Percentiles rank a stretch among this genome's conserved stretches.
These are phyloP conservation scores for Drosophila lacertosa DNA, from an alignment of 1,140 invertebrate genomes.

Conservation along the genomic window DNA sequence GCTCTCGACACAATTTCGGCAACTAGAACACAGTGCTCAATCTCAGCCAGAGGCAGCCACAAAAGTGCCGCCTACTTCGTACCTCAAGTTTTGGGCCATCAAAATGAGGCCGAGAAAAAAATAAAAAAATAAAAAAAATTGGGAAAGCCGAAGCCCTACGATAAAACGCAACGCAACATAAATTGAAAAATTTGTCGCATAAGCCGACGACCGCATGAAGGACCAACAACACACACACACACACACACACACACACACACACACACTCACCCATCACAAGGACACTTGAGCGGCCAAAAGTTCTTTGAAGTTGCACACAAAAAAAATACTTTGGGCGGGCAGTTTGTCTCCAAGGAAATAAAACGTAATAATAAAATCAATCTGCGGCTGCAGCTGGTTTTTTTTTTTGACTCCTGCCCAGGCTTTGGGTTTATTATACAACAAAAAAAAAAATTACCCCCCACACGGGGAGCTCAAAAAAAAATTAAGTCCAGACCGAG, in stretches of 20 bases:
- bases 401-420: background rate
- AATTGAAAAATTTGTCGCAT: conserved; percentile 74
- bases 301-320: conserved; percentile 73
- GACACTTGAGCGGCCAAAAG: conserved; percentile 68
- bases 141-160: conserved; percentile 57
- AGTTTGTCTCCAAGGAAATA: conserved; percentile 83
- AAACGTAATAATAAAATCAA: conserved; percentile 77
- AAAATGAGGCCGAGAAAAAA: conserved; percentile 49
- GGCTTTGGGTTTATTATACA: conserved; percentile 49
- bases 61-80: conserved; percentile 64
- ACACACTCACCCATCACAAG: conserved; percentile 41
- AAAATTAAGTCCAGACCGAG: conserved; percentile 26
- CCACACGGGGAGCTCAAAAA: conserved; percentile 36
- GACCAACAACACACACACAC: conserved; percentile 32
- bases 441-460: conserved; percentile 59
- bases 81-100: conserved; percentile 54
- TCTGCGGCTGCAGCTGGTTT: conserved; percentile 53
- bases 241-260: conserved; percentile 29
- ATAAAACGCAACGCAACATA: conserved; percentile 53
- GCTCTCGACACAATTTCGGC: conserved; percentile 37
- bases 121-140: conserved; percentile 32
- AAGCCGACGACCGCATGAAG: conserved; percentile 59
- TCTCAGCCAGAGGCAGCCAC: conserved; percentile 40
- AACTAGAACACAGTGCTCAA: conserved; percentile 10
- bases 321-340: conserved; percentile 55